Percentiles rank a stretch among this genome's conserved stretches.
Conservation (phyloP, 2,113 vertebrate species). For the Piaya cayana region DNA sequence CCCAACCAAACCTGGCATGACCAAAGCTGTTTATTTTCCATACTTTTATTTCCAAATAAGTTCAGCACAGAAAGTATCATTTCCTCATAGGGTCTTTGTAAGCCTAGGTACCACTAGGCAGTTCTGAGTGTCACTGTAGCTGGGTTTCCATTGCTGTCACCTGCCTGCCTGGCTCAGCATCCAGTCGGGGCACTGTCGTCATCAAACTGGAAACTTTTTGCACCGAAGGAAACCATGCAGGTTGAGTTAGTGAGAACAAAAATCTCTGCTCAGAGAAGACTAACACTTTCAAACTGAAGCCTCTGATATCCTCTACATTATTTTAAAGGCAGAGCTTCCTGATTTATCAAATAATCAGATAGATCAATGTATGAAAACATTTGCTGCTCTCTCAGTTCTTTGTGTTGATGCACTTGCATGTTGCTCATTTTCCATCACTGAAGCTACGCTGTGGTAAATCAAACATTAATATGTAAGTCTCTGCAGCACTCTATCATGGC, state of each 20-base stretch:
- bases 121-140: background rate
- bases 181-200: background rate
- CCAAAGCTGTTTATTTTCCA: conserved; percentile 11
- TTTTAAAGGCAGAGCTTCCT: background rate
- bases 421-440: background rate
- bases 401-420: background rate
- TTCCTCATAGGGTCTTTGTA: background rate
- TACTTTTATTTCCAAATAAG: background rate
- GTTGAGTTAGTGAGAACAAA: background rate
- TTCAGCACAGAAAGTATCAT: accelerated
- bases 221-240: background rate
- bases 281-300: background rate
- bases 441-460: background rate
- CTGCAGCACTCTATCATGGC: background rate
- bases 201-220: conserved; percentile 5
- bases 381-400: background rate
- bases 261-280: background rate
- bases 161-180: background rate
- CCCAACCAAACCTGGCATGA: background rate
- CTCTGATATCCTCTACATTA: background rate
- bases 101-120: background rate
- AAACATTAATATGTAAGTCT: background rate
- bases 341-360: background rate
- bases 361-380: background rate
- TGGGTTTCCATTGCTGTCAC: background rate